Percentiles rank a stretch among this genome's conserved stretches.
These are phyloP conservation scores for Seriola dumerili DNA, from an alignment of 2,113 vertebrate species.

Conservation along the genomic window DNA sequence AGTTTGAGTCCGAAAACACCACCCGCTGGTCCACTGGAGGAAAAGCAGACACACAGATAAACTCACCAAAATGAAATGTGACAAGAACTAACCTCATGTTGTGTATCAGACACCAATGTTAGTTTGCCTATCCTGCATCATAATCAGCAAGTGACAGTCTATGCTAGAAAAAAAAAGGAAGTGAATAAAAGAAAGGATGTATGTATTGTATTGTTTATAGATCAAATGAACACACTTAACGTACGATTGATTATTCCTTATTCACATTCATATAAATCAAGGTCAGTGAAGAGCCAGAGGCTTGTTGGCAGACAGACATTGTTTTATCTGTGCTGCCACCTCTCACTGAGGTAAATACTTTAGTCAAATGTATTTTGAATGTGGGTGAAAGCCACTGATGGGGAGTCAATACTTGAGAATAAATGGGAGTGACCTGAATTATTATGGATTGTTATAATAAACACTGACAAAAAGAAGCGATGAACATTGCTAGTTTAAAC, in stretches of 20 bases:
- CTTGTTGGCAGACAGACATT: no score
- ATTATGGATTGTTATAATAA: not conserved
- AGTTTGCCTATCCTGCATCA: not conserved
- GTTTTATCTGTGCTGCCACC: no score
- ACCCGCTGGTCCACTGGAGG: conserved; percentile 92
- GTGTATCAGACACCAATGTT: no score
- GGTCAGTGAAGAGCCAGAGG: no score
- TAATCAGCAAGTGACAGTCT: not conserved
- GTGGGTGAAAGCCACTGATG: not conserved
- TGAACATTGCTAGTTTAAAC: not conserved
- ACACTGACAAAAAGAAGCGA: not conserved
- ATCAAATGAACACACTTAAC: no score
- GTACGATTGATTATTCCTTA: not conserved
- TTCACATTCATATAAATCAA: not conserved
- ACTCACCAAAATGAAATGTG: conserved; percentile 1
- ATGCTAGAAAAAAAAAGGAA: no score
- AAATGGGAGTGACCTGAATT: not conserved
- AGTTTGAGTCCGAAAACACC: conserved; percentile 93
- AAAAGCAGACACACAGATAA: conserved; percentile 10
- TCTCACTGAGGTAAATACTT: not conserved
- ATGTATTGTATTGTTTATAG: no score
- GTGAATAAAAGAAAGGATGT: no score
- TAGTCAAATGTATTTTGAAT: conserved; percentile 4
- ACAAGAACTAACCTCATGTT: not conserved
- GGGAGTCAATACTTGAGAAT: not conserved